These are phyloP conservation scores for Perca fluviatilis DNA, from an alignment of 2,113 vertebrate genomes.

Conservation along the genomic window DNA sequence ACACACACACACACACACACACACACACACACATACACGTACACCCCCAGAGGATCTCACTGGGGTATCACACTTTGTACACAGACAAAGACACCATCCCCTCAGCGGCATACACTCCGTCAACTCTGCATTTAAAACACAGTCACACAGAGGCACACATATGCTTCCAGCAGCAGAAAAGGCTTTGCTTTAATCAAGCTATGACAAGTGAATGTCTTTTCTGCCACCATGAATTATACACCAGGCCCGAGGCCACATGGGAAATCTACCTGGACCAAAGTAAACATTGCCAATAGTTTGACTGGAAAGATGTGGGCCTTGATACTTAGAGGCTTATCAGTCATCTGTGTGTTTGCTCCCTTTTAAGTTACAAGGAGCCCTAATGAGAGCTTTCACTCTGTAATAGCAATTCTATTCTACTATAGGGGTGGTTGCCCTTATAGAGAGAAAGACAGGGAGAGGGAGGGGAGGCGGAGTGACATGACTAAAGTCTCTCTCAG, in stretches of 20 bases:
- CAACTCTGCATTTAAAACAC: conserved; percentile 63
- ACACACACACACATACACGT: conserved; percentile 19
- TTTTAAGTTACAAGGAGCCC: conserved; percentile 15
- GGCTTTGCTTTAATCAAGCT: conserved; percentile 42
- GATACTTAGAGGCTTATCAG: conserved; percentile 32
- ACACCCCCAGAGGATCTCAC: conserved; percentile 38
- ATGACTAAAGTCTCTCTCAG: conserved; percentile 73
- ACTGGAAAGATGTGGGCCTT: conserved; percentile 25
- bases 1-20: conserved; percentile 24
- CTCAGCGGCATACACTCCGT: conserved; percentile 45
- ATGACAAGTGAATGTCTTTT: conserved; percentile 44
- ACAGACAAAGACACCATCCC: conserved; percentile 55
- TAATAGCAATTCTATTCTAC: conserved; percentile 35
- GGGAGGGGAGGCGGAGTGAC: conserved; percentile 49
- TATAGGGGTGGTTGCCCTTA: conserved; percentile 55
- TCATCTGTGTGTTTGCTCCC: not conserved
- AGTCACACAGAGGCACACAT: conserved; percentile 17
- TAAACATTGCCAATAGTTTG: conserved; percentile 51
- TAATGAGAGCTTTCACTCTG: conserved; percentile 53
- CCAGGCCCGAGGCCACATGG: conserved; percentile 32
- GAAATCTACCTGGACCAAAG: conserved; percentile 57
- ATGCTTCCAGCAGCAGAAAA: conserved; percentile 43
- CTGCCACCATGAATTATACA: conserved; percentile 51
- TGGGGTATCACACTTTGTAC: conserved; percentile 56
- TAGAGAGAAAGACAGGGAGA: conserved; percentile 35